Conservation (phyloP, 2,797 vertebrate genomes). For the Novumbra hubbsi region DNA sequence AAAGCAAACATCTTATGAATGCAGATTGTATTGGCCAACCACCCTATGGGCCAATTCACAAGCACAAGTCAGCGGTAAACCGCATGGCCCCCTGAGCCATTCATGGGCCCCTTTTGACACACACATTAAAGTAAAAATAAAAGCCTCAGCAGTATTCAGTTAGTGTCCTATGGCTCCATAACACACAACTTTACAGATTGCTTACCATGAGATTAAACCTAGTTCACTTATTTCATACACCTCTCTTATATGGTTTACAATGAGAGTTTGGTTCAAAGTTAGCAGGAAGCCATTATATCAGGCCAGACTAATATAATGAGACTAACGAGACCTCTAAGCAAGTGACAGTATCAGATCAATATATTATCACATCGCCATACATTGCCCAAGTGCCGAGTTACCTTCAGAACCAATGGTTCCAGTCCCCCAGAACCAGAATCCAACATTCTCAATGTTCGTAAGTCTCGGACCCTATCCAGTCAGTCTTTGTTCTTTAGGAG, state of each 20-base stretch:
- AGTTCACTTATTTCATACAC: not conserved
- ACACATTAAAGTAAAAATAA: not conserved
- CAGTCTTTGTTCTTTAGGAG: conserved; percentile 37
- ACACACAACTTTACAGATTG: not conserved
- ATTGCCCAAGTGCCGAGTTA: not conserved
- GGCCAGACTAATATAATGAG: too few relatives aligned
- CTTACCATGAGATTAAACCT: not conserved
- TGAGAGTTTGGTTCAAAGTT: not conserved
- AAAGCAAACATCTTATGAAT: too few relatives aligned
- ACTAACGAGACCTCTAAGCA: not conserved
- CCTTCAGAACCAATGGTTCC: not conserved
- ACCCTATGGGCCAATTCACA: too few relatives aligned
- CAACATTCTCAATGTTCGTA: not conserved
- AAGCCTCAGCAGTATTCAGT: not conserved
- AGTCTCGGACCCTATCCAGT: not conserved
- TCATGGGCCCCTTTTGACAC: too few relatives aligned
- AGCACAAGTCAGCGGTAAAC: too few relatives aligned
- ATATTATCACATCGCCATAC: not conserved
- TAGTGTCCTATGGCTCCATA: not conserved
- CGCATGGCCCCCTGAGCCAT: too few relatives aligned
- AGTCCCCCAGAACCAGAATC: not conserved
- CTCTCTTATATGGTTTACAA: not conserved
- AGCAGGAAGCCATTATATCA: not conserved
- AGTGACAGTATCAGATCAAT: not conserved
- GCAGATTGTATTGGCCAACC: too few relatives aligned